phyloP scores from a whole-genome alignment of 2,888 invertebrate species.

The Autographa gamma region DNA sequence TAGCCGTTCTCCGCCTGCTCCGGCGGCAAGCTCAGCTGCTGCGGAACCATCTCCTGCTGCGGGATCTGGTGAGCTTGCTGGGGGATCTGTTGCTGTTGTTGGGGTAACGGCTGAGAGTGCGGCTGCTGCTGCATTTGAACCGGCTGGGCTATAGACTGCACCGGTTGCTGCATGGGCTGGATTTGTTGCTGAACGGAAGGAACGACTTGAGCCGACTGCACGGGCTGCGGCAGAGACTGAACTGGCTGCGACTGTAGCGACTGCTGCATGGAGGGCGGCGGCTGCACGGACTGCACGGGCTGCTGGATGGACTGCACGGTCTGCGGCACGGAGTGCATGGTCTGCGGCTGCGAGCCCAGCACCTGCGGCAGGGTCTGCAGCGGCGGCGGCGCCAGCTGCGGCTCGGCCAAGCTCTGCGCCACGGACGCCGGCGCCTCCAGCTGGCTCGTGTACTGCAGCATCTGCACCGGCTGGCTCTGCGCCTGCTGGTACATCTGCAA shows the following conservation, averaged over 20 bases:
- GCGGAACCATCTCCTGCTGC: constrained; percentile 69
- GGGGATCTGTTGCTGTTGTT: constrained; percentile 32
- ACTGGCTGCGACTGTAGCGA: constrained; percentile 50
- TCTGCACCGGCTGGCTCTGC: constrained; percentile 71
- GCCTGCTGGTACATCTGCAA: constrained; percentile 82
- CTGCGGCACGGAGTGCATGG: constrained; percentile 55
- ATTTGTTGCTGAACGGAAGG: constrained; percentile 31
- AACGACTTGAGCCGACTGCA: constrained; percentile 42
- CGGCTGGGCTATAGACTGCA: constrained; percentile 22
- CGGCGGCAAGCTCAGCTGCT: constrained; percentile 73
- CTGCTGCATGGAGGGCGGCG: constrained; percentile 50
- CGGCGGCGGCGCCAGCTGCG: constrained; percentile 64
- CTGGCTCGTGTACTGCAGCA: constrained; percentile 65
- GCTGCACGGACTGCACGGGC: constrained; percentile 50
- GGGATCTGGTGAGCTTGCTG: constrained; percentile 39
- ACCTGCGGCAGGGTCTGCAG: constrained; percentile 54
- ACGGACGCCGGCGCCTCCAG: constrained; percentile 65
- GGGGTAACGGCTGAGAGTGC: constrained; percentile 37
- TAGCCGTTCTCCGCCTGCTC: constrained; percentile 74
- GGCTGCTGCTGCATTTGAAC: constrained; percentile 33
- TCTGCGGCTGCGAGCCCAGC: constrained; percentile 59
- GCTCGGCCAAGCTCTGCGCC: constrained; percentile 59
- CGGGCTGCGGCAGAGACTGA: constrained; percentile 46
- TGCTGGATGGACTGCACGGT: constrained; percentile 38
- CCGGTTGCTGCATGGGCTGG: constrained; percentile 43